These are phyloP conservation scores for Lapara coniferarum DNA, from an alignment of 2,888 invertebrate species.

Conservation along the genomic window DNA sequence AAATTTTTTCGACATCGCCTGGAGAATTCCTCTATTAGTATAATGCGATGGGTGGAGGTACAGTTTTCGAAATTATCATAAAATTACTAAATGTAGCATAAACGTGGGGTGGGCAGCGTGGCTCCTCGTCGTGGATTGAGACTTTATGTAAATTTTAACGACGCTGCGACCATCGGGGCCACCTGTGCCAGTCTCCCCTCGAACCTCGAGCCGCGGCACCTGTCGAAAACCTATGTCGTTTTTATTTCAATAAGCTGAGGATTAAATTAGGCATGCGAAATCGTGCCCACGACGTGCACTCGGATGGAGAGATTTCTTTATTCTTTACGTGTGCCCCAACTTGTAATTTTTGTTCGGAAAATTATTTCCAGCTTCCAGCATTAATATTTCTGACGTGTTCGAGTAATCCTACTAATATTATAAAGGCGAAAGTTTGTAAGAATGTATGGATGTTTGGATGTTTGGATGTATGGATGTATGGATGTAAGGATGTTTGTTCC, in stretches of 20 bases:
- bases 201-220: slow-evolving; percentile 66
- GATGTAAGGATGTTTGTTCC: too few relatives aligned
- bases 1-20: slow-evolving; percentile 68
- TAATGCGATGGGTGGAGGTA: slow-evolving; percentile 83
- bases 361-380: slow-evolving; percentile 30
- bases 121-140: slow-evolving; percentile 80
- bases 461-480: too few relatives aligned
- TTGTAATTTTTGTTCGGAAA: slow-evolving; percentile 37
- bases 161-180: slow-evolving; percentile 82
- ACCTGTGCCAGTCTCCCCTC: slow-evolving; percentile 73
- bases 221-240: slow-evolving; percentile 83
- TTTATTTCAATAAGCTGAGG: slow-evolving; percentile 82
- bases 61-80: slow-evolving; percentile 83
- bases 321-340: slow-evolving; percentile 44
- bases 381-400: slow-evolving; percentile 16
- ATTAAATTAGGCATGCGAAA: slow-evolving; percentile 81
- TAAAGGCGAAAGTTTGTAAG: too few relatives aligned
- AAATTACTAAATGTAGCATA: slow-evolving; percentile 85
- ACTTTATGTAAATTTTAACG: slow-evolving; percentile 85
- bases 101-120: slow-evolving; percentile 80
- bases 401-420: too few relatives aligned
- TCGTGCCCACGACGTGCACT: slow-evolving; percentile 56
- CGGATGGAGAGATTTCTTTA: slow-evolving; percentile 54
- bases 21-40: slow-evolving; percentile 81
- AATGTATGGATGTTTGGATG: too few relatives aligned